phyloP scores from a whole-genome alignment of 2,888 invertebrate genomes.

The Catocala sponsa region DNA sequence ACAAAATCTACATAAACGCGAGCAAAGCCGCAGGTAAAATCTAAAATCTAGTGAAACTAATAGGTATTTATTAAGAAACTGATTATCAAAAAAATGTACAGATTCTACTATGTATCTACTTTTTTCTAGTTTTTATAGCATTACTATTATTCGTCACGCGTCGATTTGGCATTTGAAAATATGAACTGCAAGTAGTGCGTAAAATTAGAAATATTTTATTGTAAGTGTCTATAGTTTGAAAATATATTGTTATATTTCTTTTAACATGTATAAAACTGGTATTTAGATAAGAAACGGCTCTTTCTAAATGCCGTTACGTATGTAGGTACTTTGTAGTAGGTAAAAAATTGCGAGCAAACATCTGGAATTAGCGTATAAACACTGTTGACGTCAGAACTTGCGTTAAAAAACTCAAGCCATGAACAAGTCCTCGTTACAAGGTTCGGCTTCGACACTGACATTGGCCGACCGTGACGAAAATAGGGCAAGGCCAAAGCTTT shows the following conservation, averaged over 20 bases:
- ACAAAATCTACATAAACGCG: too few relatives aligned
- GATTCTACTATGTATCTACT: too few relatives aligned
- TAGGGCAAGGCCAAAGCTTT: slow-evolving; percentile 65
- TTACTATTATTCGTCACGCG: background rate
- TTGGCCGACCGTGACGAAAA: slow-evolving; percentile 67
- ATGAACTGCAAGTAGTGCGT: background rate
- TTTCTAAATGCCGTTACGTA: background rate
- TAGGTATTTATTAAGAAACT: too few relatives aligned
- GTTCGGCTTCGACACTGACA: slow-evolving; percentile 65
- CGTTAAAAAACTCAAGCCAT: slow-evolving; percentile 43
- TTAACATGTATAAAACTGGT: too few relatives aligned
- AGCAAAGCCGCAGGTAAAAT: too few relatives aligned
- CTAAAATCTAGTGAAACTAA: too few relatives aligned
- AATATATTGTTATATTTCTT: too few relatives aligned
- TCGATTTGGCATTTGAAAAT: background rate
- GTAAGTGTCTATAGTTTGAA: too few relatives aligned
- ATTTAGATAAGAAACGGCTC: too few relatives aligned
- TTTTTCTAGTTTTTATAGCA: too few relatives aligned
- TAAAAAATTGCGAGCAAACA: slow-evolving; percentile 19
- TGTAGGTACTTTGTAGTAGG: background rate
- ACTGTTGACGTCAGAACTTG: slow-evolving; percentile 44
- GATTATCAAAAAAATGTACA: too few relatives aligned
- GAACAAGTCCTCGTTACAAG: slow-evolving; percentile 44
- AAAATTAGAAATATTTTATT: background rate
- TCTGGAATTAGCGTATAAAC: slow-evolving; percentile 41